Evolutionary conservation across 2,888 invertebrate species (phyloP), one percentile per base, ranked within the genome.

Genomic region (Andrena trimmerana): DNA sequence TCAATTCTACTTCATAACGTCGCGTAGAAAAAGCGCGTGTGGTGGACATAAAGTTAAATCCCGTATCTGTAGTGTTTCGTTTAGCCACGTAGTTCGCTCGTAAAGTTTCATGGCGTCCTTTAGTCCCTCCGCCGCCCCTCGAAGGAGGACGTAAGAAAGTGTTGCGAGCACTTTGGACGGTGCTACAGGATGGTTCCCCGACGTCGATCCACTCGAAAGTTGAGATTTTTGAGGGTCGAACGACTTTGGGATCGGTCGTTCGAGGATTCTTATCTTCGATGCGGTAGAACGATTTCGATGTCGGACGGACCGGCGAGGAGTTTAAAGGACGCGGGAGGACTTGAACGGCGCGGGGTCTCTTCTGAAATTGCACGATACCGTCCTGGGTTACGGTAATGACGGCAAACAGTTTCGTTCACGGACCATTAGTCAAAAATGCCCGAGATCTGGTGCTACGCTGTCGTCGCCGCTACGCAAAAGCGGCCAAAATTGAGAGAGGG

Each of bases 341-440:
- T 81, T 63, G 66, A 63, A 78, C n/a, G 82, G 68, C 76, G 71
- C 76, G 48, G 85, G 76, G 80, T 81, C 66, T 77, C 72, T 68
- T 77, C 82, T 77, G 83, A 88, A 89, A 91, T 90, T 88, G 89
- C 87, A 87, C 79, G 73, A 27, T 82, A 85, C 86, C 86, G 84
- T 66, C 88, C 83, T 79, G 89, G 89, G 87, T 89, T 87, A 90
- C 88, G 90, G 83, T 89, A 90, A 91, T 90, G 87, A 88, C 86
- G 88, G 90, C 90, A 90, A 92, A 92, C 90, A 90, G 90, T 90
- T 89, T 90, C 89, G 84, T 89, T 92, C 91, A 92, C 91, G 91
- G 91, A 91, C 91, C 92, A 93, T 93, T 93, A 92, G 91, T 92
- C 89, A 90, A 91, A 92, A 92, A 90, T 90, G 87, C 83, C 76